Evolutionary conservation across 2,113 vertebrate genomes (phyloP).

Genomic region (Bubo blakistoni): DNA sequence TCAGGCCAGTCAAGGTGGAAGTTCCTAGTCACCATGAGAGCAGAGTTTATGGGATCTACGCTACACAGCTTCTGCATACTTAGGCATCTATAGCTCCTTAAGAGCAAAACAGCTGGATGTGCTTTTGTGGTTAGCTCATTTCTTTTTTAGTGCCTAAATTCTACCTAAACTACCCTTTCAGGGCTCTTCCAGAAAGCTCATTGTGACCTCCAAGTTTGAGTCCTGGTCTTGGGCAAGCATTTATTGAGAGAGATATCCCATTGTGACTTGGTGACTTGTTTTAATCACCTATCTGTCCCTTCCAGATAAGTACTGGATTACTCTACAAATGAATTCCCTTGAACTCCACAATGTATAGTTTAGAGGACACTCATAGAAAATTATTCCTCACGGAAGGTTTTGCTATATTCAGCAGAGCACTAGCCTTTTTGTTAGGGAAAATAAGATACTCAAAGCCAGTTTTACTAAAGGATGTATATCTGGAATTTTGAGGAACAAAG

Average conservation of each 20-base stretch:
- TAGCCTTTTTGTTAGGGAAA: background rate
- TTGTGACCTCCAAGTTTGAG: background rate
- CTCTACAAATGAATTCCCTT: fast-evolving
- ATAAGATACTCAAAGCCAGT: background rate
- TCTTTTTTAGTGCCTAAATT: background rate
- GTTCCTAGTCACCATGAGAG: fast-evolving
- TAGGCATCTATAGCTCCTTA: background rate
- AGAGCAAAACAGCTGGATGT: background rate
- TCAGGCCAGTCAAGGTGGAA: background rate
- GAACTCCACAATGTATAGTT: background rate
- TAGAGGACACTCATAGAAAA: background rate
- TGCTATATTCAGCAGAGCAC: background rate
- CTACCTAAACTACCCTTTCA: background rate
- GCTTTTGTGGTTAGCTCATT: background rate
- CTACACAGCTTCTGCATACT: background rate
- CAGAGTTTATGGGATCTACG: background rate
- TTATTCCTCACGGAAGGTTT: background rate
- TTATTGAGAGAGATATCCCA: background rate
- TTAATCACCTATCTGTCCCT: background rate
- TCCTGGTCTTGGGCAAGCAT: background rate
- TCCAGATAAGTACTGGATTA: background rate
- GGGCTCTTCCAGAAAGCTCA: background rate
- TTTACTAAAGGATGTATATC: background rate
- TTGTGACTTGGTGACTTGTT: background rate
- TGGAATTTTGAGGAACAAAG: background rate